Evolutionary conservation across 2,888 invertebrate genomes (phyloP), one percentile per base, ranked within the genome.

Genomic region (Venusia cambrica): DNA sequence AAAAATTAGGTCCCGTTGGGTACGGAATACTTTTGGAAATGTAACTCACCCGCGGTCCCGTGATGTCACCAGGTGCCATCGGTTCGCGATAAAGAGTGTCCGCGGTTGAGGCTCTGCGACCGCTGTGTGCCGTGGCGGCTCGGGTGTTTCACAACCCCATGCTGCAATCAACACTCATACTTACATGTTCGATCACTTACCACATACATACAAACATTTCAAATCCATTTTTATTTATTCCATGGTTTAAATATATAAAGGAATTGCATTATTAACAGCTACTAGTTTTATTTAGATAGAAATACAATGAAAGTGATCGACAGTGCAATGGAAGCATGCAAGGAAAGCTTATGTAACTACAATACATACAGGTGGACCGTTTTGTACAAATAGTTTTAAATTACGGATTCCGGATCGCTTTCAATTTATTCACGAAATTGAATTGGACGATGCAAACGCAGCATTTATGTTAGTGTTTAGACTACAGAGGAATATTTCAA

Each of bases 21-120:
- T n/a, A n/a, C n/a, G n/a, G n/a, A n/a, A n/a, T n/a, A n/a, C n/a
- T n/a, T n/a, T n/a, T n/a, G n/a, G n/a, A n/a, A n/a, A n/a, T n/a
- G 4, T 1, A n/a, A 31, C 27, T 31, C 6, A 90, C 90, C 90
- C 89, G 90, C 89, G 90, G 90, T 90, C 85, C 91, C 91, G 91
- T 92, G 91, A 89, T 92, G 92, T 92, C 92, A 93, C 92, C 93
- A 93, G 91, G 92, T 91, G 74, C 91, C 91, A 88, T 91, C 91
- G 80, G 91, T 88, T 72, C 91, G 89, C 70, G 90, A 90, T 62
- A 90, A 83, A 55, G 90, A 90, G 73, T 91, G 91, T 51, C 92
- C 92, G 75, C 93, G 91, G 89, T 93, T 93, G 76, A 93, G 84
- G 59, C 92, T 92, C 88, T 92, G 92, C 60, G 92, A 92, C 54